These are phyloP conservation scores for Decapterus maruadsi DNA, from an alignment of 2,797 vertebrate species.

Conservation along the genomic window DNA sequence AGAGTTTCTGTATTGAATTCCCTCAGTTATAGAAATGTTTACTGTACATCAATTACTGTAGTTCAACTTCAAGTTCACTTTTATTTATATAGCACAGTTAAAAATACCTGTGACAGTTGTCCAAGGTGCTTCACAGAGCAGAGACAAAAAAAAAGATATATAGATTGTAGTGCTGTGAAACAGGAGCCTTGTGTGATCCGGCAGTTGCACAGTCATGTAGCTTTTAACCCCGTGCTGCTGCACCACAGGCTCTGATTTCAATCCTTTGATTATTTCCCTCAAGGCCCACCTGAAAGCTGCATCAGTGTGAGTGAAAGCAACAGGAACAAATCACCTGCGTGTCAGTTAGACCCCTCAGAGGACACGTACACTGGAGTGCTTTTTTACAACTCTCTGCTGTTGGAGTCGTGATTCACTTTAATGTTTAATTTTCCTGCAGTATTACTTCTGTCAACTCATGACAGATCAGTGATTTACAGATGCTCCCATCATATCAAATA, in stretches of 20 bases:
- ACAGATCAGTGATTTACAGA: neutral
- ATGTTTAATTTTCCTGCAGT: conserved; percentile 23
- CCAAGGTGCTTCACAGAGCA: too few species aligned
- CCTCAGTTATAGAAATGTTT: too few species aligned
- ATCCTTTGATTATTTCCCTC: conserved; percentile 38
- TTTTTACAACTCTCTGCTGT: conserved; percentile 6
- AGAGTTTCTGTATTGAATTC: neutral
- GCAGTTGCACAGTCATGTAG: neutral
- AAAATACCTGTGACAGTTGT: too few species aligned
- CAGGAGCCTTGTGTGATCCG: neutral
- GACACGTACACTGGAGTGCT: conserved; percentile 20
- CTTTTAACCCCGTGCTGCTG: neutral
- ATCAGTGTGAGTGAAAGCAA: conserved; percentile 28
- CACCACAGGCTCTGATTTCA: conserved; percentile 8
- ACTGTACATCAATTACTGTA: too few species aligned
- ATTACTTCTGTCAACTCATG: neutral
- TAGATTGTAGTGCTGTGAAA: neutral
- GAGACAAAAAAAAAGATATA: too few species aligned
- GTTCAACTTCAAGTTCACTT: too few species aligned
- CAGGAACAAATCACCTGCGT: conserved; percentile 47
- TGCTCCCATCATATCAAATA: neutral
- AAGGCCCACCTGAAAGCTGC: conserved; percentile 23
- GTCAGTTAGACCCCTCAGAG: conserved; percentile 29
- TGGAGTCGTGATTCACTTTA: conserved; percentile 32
- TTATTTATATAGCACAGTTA: too few species aligned